Base-by-base conservation (phyloP, 2,888 invertebrate species). In the Scaptomyza reducta region DNA sequence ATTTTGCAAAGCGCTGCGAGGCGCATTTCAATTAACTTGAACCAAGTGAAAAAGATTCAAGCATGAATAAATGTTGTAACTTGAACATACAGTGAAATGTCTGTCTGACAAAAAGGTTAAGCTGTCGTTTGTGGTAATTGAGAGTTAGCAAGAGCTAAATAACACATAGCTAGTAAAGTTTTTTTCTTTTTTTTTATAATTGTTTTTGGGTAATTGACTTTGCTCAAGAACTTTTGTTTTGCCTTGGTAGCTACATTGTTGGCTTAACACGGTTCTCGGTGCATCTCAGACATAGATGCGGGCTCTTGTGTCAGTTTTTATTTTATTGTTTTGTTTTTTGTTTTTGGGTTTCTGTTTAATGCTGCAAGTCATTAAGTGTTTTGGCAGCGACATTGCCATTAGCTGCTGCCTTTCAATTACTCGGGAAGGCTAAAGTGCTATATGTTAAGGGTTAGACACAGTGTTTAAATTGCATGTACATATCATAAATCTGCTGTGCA, bases 1-100 rank as follows among this genome's bases (percentile, higher is more conserved):
- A 22, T 47, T 65, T 67, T 38, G 68, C 62, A 67, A 65, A 65
- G 25, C 62, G 31, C 49, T 25, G 47, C 33, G 72, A 33, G 33
- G 6, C 61, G 83, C 74, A 83, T 86, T 76, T 84, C 65, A 83
- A 84, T 86, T 83, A 77, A 65, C 58, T 63, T 62, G 14, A 7
- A 11, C 56, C 58, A 40, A 29, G 63, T 22, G 22, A 22, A 22
- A 22, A 22, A 22, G 22, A 22, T 22, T 22, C 22, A 22, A 22
- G 22, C 22, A 22, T 22, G 22, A 22, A 22, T 3, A 22, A 72
- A 69, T 9, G 38, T 38, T 38, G 14, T 9, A 38, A 9, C 9
- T 9, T 38, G 2, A 38, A 7, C 14, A 14, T n/a, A n/a, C 0
- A 46, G 42, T 18, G 49, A 61, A 70, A 73, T 68, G 61, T 10